Evolutionary conservation across 2,888 invertebrate genomes (phyloP).

Genomic region (Dryocosmus kuriphilus): DNA sequence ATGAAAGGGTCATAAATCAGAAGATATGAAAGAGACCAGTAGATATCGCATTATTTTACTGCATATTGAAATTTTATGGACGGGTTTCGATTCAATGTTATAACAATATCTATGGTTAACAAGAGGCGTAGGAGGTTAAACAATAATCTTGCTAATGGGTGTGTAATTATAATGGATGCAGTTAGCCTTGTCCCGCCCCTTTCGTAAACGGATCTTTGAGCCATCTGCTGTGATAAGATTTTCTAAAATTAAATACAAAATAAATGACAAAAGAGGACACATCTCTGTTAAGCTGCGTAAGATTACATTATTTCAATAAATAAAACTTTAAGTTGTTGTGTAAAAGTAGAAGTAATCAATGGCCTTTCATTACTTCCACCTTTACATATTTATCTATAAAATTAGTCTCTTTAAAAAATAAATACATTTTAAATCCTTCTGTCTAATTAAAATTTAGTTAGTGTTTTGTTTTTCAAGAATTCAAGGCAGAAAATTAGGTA

Average conservation of each 20-base stretch:
- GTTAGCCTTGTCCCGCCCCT: conserved; percentile 35
- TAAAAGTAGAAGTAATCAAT: too few species aligned
- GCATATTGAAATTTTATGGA: conserved; percentile 20
- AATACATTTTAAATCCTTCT: too few species aligned
- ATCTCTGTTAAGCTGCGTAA: not conserved
- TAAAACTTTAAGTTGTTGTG: too few species aligned
- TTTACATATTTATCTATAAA: too few species aligned
- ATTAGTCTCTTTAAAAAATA: too few species aligned
- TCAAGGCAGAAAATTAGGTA: too few species aligned
- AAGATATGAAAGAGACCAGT: not conserved
- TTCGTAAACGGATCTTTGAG: conserved; percentile 16
- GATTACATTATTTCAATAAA: too few species aligned
- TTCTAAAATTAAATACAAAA: not conserved
- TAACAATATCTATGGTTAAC: conserved; percentile 24
- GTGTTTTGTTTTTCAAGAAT: too few species aligned
- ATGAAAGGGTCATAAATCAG: not conserved
- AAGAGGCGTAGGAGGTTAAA: conserved; percentile 21
- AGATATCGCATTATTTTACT: not conserved
- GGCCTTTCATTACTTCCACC: too few species aligned
- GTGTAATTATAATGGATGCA: conserved; percentile 37
- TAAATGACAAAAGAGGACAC: not conserved
- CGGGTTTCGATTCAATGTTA: conserved; percentile 33
- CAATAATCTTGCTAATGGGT: conserved; percentile 15
- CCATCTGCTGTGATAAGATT: conserved; percentile 6
- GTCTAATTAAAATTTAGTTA: too few species aligned